Evolutionary conservation across 2,888 invertebrate species (phyloP).

Genomic region (Clostera curtula): DNA sequence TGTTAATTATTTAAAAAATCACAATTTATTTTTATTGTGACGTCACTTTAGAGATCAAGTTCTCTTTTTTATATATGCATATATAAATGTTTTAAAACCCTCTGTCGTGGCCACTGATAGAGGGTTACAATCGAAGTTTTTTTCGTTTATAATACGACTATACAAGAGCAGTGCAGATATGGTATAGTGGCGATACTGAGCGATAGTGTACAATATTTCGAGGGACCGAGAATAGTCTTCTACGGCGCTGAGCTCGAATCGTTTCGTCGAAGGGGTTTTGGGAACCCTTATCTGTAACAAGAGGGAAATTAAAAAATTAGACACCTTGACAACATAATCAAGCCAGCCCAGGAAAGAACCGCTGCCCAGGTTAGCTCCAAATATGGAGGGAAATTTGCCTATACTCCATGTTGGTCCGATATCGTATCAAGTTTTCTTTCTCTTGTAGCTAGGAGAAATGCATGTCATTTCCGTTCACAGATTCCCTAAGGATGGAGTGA

Average conservation of each 20-base stretch:
- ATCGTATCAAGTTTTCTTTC: too few relatives aligned
- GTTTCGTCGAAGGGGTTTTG: slow-evolving; percentile 58
- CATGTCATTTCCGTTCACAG: too few relatives aligned
- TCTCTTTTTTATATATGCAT: slow-evolving; percentile 67
- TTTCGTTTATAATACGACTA: slow-evolving; percentile 49
- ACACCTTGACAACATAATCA: slow-evolving; percentile 4
- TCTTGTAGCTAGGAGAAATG: too few relatives aligned
- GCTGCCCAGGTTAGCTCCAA: too few relatives aligned
- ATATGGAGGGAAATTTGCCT: too few relatives aligned
- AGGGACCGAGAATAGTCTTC: slow-evolving; percentile 42
- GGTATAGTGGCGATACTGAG: slow-evolving; percentile 55
- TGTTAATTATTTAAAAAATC: slow-evolving; percentile 40
- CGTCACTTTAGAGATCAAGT: slow-evolving; percentile 71
- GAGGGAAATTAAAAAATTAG: slow-evolving; percentile 5
- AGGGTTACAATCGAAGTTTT: slow-evolving; percentile 55
- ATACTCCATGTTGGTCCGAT: too few relatives aligned
- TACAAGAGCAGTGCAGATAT: slow-evolving; percentile 63
- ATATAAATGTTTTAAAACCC: slow-evolving; percentile 52
- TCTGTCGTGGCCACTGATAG: slow-evolving; percentile 69
- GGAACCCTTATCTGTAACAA: slow-evolving; percentile 65
- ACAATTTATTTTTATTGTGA: slow-evolving; percentile 68
- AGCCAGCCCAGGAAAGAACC: background rate
- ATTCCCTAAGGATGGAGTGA: too few relatives aligned
- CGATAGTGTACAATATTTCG: slow-evolving; percentile 56
- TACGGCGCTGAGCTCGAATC: slow-evolving; percentile 58